A percentile compares a stretch with the other conserved stretches of the same genome.
phyloP scores from a whole-genome alignment of 2,113 vertebrate species.

The Kryptolebias marmoratus region DNA sequence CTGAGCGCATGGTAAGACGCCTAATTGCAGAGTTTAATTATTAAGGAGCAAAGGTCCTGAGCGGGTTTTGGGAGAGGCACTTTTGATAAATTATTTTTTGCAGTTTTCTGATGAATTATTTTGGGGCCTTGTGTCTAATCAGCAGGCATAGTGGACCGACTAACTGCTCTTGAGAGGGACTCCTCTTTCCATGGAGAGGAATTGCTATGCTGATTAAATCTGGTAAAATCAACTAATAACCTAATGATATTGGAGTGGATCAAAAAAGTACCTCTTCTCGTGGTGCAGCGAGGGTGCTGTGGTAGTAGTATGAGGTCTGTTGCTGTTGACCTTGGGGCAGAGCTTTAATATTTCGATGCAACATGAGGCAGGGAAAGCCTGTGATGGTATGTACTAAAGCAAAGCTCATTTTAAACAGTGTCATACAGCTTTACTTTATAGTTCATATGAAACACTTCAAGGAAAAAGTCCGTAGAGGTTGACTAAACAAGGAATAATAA shows the following conservation, averaged over 20 bases:
- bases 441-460: conserved; percentile 61
- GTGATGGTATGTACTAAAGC: conserved; percentile 54
- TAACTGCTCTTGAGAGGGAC: conserved; percentile 88
- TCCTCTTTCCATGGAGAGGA: conserved; percentile 82
- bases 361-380: conserved; percentile 44
- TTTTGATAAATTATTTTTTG: conserved; percentile 89
- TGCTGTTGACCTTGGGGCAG: conserved; percentile 64
- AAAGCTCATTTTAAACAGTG: conserved; percentile 57
- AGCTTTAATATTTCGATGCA: conserved; percentile 65
- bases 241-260: conserved; percentile 78
- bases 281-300: conserved; percentile 43
- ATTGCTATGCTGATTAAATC: conserved; percentile 88
- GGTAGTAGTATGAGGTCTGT: conserved; percentile 51
- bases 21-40: conserved; percentile 87
- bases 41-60: conserved; percentile 85
- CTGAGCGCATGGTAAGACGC: conserved; percentile 80
- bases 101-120: conserved; percentile 90
- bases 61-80: conserved; percentile 78
- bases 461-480: conserved; percentile 58
- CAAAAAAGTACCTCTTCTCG: conserved; percentile 55
- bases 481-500: conserved; percentile 75
- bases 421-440: conserved; percentile 51
- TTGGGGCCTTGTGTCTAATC: conserved; percentile 84
- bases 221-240: conserved; percentile 83
- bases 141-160: conserved; percentile 82